Base-by-base conservation (phyloP, 1,140 invertebrate genomes). In the Drosophila busckii region DNA sequence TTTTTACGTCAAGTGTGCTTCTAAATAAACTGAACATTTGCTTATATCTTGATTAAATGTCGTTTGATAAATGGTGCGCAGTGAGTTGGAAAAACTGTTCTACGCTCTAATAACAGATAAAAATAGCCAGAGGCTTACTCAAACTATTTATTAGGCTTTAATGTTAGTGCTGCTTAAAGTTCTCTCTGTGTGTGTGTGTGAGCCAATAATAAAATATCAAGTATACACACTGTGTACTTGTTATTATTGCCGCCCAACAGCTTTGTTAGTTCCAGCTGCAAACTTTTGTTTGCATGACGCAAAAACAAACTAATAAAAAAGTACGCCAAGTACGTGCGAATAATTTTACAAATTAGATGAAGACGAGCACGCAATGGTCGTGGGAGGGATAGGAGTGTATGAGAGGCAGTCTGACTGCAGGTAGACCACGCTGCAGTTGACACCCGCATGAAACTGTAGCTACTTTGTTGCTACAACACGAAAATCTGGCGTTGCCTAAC, bases 31-130 rank as follows among this genome's bases (percentile, higher is more conserved):
- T 76, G 66, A 76, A 78, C 71, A 66, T 66, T 76, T 61, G 55
- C 55, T 76, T 70, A 76, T 76, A 76, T 76, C 70, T 76, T 70
- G 65, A 76, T 66, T 63, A 76, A 76, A 58, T 58, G 70, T 76
- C 61, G 53, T 66, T 63, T 70, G 67, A 70, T 70, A 70, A 70
- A 70, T 70, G 67, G 46, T 32, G 26, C 12, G 7, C 16, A 62
- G 35, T 55, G 25, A 34, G n/a, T n/a, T 16, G 8, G 26, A 38
- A 23, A 26, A 25, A 23, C 23, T 20, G 37, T 22, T 41, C 35
- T 9, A 38, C 50, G 13, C 13, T 5, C 26, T 4, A 61, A 10
- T 7, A 22, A 22, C 44, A 50, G 23, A 29, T 23, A 60, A 50
- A 61, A 38, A 23, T 5, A 12, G 7, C 35, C 35, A 22, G 5